phyloP scores from a whole-genome alignment of 2,888 invertebrate genomes.

The Aromia moschata region DNA sequence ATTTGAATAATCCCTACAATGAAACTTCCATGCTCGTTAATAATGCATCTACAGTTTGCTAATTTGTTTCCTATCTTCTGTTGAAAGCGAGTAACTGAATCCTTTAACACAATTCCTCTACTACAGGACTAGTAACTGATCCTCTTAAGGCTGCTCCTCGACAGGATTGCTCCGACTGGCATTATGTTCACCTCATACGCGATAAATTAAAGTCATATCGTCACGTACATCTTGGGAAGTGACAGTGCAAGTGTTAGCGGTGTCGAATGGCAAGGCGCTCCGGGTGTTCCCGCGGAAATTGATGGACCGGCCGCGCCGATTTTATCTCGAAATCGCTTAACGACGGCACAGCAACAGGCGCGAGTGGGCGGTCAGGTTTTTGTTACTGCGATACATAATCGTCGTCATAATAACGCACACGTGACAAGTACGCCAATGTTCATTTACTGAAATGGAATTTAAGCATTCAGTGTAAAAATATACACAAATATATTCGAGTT shows the following conservation, averaged over 20 bases:
- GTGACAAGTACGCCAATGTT: background rate
- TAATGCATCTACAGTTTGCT: no score
- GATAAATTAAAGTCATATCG: conserved; percentile 19
- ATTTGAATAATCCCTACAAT: no score
- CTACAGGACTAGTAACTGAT: no score
- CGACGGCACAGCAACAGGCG: background rate
- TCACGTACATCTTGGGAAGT: background rate
- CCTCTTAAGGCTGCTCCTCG: no score
- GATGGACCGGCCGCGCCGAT: conserved; percentile 11
- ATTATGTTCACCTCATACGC: background rate
- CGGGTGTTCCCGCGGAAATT: conserved; percentile 14
- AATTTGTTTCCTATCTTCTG: no score
- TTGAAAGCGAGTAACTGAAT: no score
- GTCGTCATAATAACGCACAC: background rate
- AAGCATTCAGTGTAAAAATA: no score
- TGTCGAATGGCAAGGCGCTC: conserved; percentile 14
- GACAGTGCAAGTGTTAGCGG: conserved; percentile 19
- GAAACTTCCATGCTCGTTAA: no score
- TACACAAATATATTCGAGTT: no score
- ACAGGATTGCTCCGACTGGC: no score
- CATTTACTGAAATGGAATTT: no score
- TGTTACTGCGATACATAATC: background rate
- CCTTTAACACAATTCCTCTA: no score
- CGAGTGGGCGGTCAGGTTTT: conserved; percentile 2
- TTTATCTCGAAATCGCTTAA: conserved; percentile 17